A percentile compares a stretch with the other conserved stretches of the same genome.
These are phyloP conservation scores for Stylophora pistillata DNA, from an alignment of 64 coral and sea anemone species.

Conservation along the genomic window DNA sequence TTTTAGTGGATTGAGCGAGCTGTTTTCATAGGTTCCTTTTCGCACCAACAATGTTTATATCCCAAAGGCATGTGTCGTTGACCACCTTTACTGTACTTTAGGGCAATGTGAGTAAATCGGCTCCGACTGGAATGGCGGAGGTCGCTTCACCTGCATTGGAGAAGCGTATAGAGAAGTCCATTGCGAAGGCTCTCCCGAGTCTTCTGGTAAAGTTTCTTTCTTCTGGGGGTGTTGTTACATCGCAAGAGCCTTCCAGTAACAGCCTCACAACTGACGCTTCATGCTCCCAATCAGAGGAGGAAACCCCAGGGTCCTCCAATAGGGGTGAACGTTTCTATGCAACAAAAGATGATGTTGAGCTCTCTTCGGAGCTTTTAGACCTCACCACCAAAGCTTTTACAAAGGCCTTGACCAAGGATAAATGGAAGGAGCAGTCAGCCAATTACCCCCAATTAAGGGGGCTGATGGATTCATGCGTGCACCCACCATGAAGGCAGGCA, in stretches of 20 bases:
- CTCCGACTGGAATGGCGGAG: constrained; percentile 22
- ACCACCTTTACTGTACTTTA: constrained; percentile 36
- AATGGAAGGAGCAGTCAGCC: constrained; percentile 25
- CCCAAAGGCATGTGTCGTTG: constrained; percentile 45
- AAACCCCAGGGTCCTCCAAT: not conserved
- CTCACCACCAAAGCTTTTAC: constrained; percentile 27
- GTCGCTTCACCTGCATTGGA: not conserved
- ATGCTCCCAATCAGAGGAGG: not conserved
- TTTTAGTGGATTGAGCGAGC: constrained; percentile 17
- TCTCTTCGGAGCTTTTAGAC: constrained; percentile 14
- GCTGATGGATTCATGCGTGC: constrained; percentile 18
- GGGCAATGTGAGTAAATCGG: constrained; percentile 14
- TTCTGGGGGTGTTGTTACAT: not conserved
- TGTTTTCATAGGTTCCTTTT: constrained; percentile 1
- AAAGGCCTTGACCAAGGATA: constrained; percentile 34
- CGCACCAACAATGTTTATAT: not conserved
- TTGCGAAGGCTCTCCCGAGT: not conserved
- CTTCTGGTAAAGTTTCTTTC: not conserved
- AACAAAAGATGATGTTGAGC: not conserved
- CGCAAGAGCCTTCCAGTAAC: not conserved
- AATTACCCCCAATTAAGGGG: constrained; percentile 43
- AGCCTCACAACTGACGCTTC: not conserved
- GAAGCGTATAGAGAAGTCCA: not conserved
- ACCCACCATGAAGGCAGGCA: constrained; percentile 11
- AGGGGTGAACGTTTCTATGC: constrained; percentile 16